Percentiles rank a stretch among this genome's conserved stretches.
Conservation (phyloP, 2,888 invertebrate species). For the Habroteleia sp. region DNA sequence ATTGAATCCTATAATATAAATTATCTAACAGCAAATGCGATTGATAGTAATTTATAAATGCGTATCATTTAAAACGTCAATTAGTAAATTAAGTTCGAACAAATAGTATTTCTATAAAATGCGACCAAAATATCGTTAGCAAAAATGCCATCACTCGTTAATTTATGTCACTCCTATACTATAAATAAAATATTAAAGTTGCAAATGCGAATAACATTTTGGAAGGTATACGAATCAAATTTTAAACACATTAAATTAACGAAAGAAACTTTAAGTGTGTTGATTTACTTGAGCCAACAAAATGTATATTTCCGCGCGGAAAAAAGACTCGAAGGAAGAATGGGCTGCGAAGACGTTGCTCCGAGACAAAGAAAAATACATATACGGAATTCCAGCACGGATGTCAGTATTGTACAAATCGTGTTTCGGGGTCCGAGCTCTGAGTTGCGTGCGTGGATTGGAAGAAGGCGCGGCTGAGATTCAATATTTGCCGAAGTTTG, state of each 20-base stretch:
- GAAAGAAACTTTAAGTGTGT: slow-evolving; percentile 47
- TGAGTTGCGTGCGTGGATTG: slow-evolving; percentile 42
- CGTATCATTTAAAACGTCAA: slow-evolving; percentile 39
- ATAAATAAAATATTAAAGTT: slow-evolving; percentile 26
- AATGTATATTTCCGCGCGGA: slow-evolving; percentile 29
- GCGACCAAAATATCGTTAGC: background rate
- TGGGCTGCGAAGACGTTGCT: slow-evolving; percentile 25
- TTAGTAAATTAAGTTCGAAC: slow-evolving; percentile 7
- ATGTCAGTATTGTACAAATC: slow-evolving; percentile 52
- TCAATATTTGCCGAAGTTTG: slow-evolving; percentile 68
- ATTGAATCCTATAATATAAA: slow-evolving; percentile 8
- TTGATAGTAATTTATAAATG: slow-evolving; percentile 4
- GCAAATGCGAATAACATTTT: slow-evolving; percentile 30
- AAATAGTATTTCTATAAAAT: slow-evolving; percentile 2
- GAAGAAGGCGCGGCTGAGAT: slow-evolving; percentile 66
- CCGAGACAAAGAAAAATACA: slow-evolving; percentile 52
- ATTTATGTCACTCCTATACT: background rate
- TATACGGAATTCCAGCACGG: slow-evolving; percentile 31
- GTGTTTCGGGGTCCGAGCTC: slow-evolving; percentile 31
- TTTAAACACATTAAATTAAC: slow-evolving; percentile 42
- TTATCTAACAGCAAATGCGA: slow-evolving; percentile 13
- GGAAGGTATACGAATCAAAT: slow-evolving; percentile 17
- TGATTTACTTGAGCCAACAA: slow-evolving; percentile 43
- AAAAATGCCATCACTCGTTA: slow-evolving; percentile 11
- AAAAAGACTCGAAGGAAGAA: slow-evolving; percentile 8